phyloP scores from a whole-genome alignment of 2,113 vertebrate species.

The Chaetura pelagica region DNA sequence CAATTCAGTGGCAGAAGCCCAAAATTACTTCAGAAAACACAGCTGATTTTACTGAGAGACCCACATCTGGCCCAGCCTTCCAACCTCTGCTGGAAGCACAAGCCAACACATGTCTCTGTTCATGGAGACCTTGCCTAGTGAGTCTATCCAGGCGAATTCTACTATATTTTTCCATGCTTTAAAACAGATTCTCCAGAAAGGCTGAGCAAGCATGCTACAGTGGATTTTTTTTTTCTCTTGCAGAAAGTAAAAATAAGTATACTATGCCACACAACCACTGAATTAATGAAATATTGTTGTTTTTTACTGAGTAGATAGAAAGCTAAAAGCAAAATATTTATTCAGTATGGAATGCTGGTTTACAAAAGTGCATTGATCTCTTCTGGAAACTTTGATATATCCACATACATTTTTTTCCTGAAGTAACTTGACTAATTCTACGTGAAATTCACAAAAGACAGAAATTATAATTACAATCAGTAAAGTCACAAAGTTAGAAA shows the following conservation, averaged over 20 bases:
- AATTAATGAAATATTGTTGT: background rate
- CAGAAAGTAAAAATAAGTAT: background rate
- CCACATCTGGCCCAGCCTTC: background rate
- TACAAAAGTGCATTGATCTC: background rate
- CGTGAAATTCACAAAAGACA: background rate
- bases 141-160: background rate
- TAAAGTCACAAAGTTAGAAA: background rate
- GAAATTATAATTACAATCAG: background rate
- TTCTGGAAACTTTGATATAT: background rate
- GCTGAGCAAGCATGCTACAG: background rate
- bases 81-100: background rate
- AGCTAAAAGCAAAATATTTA: conserved; percentile 50
- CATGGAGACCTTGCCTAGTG: fast-evolving
- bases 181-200: background rate
- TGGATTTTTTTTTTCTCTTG: background rate
- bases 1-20: background rate
- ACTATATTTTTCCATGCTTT: background rate
- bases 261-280: background rate
- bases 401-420: background rate
- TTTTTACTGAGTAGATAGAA: conserved; percentile 12
- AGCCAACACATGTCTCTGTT: fast-evolving
- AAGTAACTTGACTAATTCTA: background rate
- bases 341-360: background rate
- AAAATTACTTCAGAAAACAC: background rate
- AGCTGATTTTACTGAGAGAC: background rate